These are phyloP conservation scores for Penaeus chinensis DNA, from an alignment of 1,140 invertebrate genomes.

Conservation along the genomic window DNA sequence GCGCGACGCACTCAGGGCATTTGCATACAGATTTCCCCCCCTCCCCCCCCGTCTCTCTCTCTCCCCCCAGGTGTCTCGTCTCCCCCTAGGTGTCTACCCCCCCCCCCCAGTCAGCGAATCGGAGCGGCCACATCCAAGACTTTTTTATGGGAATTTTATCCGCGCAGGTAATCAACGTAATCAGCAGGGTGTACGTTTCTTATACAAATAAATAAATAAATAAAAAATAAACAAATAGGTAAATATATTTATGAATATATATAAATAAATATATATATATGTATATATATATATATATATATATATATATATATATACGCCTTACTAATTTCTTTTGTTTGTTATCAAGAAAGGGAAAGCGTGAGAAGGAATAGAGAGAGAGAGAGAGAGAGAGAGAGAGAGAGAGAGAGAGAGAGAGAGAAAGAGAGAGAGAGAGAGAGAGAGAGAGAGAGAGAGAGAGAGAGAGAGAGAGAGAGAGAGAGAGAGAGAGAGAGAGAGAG, in stretches of 20 bases:
- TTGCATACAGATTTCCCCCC: neutral
- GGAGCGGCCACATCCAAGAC: neutral
- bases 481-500: neutral
- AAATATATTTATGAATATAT: too few relatives aligned
- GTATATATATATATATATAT: neutral
- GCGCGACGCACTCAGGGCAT: too few relatives aligned
- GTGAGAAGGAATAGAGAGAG: neutral
- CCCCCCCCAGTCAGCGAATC: neutral
- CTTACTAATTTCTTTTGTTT: too few relatives aligned
- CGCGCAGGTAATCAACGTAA: too few relatives aligned
- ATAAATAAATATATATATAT: neutral
- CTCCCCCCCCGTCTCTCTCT: neutral
- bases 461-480: conserved; percentile 42
- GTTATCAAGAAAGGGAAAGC: too few relatives aligned
- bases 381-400: too few relatives aligned
- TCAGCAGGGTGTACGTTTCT: too few relatives aligned
- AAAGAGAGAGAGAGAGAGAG: too few relatives aligned
- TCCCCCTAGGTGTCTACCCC: neutral
- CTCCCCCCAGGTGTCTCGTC: neutral
- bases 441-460: conserved; percentile 47
- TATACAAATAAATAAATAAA: too few relatives aligned
- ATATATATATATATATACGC: neutral
- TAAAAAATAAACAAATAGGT: too few relatives aligned
- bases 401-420: too few relatives aligned
- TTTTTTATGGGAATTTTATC: neutral